Percentiles rank a stretch among this genome's conserved stretches.
Evolutionary conservation across 2,888 invertebrate species (phyloP).

Genomic region (Calameuta filiformis): DNA sequence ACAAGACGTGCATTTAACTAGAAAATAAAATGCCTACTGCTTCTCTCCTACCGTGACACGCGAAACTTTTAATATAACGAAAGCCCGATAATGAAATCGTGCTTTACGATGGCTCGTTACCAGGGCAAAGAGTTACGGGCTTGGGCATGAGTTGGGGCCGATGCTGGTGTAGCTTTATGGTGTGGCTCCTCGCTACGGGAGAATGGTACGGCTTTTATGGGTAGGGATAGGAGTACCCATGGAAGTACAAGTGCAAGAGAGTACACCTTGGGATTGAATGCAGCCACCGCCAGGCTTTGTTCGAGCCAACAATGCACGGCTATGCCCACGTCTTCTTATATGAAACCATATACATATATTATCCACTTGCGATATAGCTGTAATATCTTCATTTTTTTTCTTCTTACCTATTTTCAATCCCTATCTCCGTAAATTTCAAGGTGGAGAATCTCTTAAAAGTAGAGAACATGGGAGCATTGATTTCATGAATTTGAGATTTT

Average conservation of each 20-base stretch:
- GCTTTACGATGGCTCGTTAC: constrained; percentile 65
- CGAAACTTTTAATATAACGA: constrained; percentile 46
- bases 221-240: constrained; percentile 44
- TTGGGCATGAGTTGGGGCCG: constrained; percentile 35
- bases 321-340: constrained; percentile 43
- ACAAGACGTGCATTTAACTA: not conserved
- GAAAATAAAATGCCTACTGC: not conserved
- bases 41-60: constrained; percentile 21
- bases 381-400: constrained; percentile 35
- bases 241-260: constrained; percentile 1
- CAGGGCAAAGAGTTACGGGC: constrained; percentile 57
- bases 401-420: not conserved
- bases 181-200: constrained; percentile 4
- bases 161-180: not conserved
- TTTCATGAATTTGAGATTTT: not conserved
- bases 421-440: not conserved
- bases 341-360: constrained; percentile 47
- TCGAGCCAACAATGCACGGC: constrained; percentile 53
- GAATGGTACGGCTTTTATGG: constrained; percentile 45
- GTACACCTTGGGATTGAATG: constrained; percentile 4
- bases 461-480: not conserved
- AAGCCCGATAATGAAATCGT: constrained; percentile 62
- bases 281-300: constrained; percentile 47
- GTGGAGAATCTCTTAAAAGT: not conserved
- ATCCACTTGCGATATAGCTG: constrained; percentile 49